phyloP scores from a whole-genome alignment of 1,140 invertebrate genomes.

The Notospermus geniculatus region DNA sequence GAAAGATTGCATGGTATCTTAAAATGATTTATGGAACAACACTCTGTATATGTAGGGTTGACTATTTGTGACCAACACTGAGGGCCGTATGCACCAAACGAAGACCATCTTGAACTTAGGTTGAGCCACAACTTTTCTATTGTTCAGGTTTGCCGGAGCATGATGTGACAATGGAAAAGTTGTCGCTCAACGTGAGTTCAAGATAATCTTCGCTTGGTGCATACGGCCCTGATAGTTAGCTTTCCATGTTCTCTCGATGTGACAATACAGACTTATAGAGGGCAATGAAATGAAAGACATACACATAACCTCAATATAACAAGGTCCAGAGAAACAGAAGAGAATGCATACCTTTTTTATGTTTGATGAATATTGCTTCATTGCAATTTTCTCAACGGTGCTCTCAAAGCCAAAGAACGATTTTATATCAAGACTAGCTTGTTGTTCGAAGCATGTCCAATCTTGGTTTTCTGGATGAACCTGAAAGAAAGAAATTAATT shows the following conservation, averaged over 20 bases:
- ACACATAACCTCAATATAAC: background rate
- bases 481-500: slow-evolving; percentile 61
- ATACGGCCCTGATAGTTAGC: no score
- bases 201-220: no score
- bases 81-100: no score
- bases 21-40: background rate
- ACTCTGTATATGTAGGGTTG: no score
- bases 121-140: no score
- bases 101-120: no score
- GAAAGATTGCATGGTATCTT: background rate
- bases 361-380: slow-evolving; percentile 94
- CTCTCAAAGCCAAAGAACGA: slow-evolving; percentile 96
- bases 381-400: slow-evolving; percentile 92
- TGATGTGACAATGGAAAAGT: no score
- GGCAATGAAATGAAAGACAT: background rate
- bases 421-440: slow-evolving; percentile 89
- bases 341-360: slow-evolving; percentile 73
- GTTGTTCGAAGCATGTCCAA: slow-evolving; percentile 98
- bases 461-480: slow-evolving; percentile 90
- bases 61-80: no score
- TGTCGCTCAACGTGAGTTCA: no score
- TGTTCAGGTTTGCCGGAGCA: no score
- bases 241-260: no score
- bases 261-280: slow-evolving; percentile 8
- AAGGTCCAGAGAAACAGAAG: background rate